Evolutionary conservation across 2,888 invertebrate species (phyloP), one percentile per base, ranked within the genome.

Genomic region (Drosophila siamana): DNA sequence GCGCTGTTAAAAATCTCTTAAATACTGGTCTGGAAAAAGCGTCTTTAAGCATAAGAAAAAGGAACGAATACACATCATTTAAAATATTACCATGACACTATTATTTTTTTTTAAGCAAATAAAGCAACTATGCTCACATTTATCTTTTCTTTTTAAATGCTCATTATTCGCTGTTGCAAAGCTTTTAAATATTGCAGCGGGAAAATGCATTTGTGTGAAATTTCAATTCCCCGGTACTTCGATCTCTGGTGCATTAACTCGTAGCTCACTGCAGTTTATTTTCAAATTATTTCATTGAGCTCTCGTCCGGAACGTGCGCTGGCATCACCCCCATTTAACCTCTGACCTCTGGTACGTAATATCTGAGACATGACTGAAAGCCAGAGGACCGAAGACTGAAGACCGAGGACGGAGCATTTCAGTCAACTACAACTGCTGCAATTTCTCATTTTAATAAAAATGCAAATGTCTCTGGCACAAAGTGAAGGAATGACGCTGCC

Each of bases 371-470:
- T 71, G 65, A 52, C 56, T 60, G 28, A 62, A 22, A 43, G 52
- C 38, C 33, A 44, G 41, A 38, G 47, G 56, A 36, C 13, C 24
- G 33, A 55, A 33, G 8, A 19, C 19, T 2, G 19, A 19, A 19
- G 19, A 38, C 6, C 15, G 13, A 55, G 44, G 41, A 51, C 54
- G 62, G 7, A 36, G 61, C 50, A 47, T 68, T 69, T 68, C 86
- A 68, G 64, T 64, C 76, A 77, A 69, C 78, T 74, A 74, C 86
- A 80, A 76, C 84, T 83, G 74, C 74, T 80, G 88, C 84, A 88
- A 80, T 78, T 86, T 84, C 69, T 87, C 69, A 85, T 85, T 85
- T 85, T 85, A 88, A 88, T 85, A 85, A 85, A 85, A 87, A 85
- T 88, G 89, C 89, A 85, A 88, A 85, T 88, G 79, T 73, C 65